phyloP scores from a whole-genome alignment of 1,140 invertebrate species.

The Pseudomyrmex sp. region DNA sequence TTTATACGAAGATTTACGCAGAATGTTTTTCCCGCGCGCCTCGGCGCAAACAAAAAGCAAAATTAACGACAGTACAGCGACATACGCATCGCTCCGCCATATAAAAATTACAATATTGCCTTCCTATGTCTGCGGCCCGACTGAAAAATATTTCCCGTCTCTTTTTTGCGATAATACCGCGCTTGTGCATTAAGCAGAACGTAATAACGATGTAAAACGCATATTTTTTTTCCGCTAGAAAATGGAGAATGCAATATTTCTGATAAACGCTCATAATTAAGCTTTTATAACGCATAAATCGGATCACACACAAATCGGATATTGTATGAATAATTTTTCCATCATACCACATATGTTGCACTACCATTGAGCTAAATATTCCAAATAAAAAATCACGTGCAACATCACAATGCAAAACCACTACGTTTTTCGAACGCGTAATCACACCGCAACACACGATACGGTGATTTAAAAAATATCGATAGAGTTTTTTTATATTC shows the following conservation, averaged over 20 bases:
- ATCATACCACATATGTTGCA: constrained; percentile 1
- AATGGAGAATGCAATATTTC: constrained; percentile 23
- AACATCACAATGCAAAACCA: not conserved
- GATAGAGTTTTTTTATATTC: not conserved
- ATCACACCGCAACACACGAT: constrained; percentile 1
- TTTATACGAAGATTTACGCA: constrained; percentile 41
- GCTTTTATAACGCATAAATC: constrained; percentile 45
- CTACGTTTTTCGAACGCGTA: constrained; percentile 20
- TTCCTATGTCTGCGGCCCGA: not conserved
- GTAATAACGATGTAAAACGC: constrained; percentile 29
- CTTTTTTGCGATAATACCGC: constrained; percentile 25
- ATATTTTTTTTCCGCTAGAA: not conserved
- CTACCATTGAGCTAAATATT: constrained; percentile 27
- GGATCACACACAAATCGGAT: constrained; percentile 46
- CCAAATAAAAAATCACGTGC: constrained; percentile 14
- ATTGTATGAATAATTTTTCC: constrained; percentile 47
- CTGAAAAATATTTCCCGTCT: not conserved
- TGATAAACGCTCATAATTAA: constrained; percentile 50
- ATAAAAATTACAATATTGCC: constrained; percentile 30
- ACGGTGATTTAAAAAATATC: constrained; percentile 15
- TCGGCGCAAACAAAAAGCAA: not conserved
- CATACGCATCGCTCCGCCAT: not conserved
- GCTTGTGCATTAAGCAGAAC: constrained; percentile 27
- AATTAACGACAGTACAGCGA: constrained; percentile 12
- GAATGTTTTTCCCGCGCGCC: not conserved